Evolutionary conservation across 2,797 vertebrate species (phyloP), one percentile per base, ranked within the genome.

Genomic region (Tragopan temminckii): DNA sequence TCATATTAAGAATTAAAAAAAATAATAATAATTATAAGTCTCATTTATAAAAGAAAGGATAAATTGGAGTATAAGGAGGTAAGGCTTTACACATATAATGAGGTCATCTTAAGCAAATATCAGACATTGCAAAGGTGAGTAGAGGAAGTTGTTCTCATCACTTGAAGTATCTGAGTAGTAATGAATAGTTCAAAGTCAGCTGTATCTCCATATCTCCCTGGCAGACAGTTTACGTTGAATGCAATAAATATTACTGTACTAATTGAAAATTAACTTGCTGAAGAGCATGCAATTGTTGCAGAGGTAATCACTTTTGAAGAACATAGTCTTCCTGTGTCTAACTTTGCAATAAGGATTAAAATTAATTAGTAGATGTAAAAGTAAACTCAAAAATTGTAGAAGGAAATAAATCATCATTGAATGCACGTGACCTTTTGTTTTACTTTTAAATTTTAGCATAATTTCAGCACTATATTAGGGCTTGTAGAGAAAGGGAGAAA

Each of bases 231-330:
- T 85, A 17, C 4, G 55, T 78, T 38, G 53, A 57, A 43, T 46
- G 55, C 50, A 71, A 31, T 55, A 69, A 88, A 61, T 31, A 35
- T 68, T 64, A 58, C 29, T 50, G n/a, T 38, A 25, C n/a, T 72
- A 29, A 58, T 35, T 69, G 62, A 83, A 95, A 95, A 91, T 75
- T 80, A 68, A 62, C 82, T 83, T 90, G 20, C 35, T 70, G 64
- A 87, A 89, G 36, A 76, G 11, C 31, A 40, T 15, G 68, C 43
- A 38, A 10, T 61, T 89, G 31, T 87, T 70, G 27, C 40, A 63
- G 55, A 69, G 19, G 31, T 67, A 81, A 50, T 86, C 1, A 7
- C 14, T 81, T 93, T 62, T 52, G 75, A 89, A 71, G 21, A 80
- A 53, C 25, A 52, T 55, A 38, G 67, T 84, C 31, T 93, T 88